Percentiles rank a stretch among this genome's conserved stretches.
These are phyloP conservation scores for Periophthalmus magnuspinnatus DNA, from an alignment of 2,797 vertebrate species.

Conservation along the genomic window DNA sequence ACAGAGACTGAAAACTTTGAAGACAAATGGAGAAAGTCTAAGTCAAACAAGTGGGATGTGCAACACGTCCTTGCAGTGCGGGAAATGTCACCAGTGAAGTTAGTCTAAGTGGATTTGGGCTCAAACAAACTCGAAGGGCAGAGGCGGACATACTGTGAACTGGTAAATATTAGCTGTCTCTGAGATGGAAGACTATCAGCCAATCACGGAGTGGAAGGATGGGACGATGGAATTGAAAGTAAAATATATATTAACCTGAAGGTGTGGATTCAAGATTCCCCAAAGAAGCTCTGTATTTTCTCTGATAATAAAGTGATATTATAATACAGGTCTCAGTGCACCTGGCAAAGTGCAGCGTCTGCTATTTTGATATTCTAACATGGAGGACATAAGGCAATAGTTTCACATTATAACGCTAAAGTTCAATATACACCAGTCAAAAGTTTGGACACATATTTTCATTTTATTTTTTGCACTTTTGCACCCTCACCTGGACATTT, in stretches of 20 bases:
- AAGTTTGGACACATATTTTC: too few relatives aligned
- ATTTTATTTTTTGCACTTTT: too few relatives aligned
- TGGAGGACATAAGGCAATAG: too few relatives aligned
- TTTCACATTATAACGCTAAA: too few relatives aligned
- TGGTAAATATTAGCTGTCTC: constrained; percentile 39
- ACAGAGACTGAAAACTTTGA: constrained; percentile 2
- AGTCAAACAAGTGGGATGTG: not conserved
- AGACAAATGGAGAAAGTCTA: not conserved
- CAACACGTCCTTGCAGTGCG: not conserved
- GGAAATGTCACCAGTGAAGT: not conserved
- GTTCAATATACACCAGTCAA: too few relatives aligned
- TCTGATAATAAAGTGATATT: not conserved
- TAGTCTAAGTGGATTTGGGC: not conserved
- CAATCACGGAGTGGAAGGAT: constrained; percentile 22
- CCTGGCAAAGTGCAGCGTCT: not conserved
- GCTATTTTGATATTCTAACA: not conserved
- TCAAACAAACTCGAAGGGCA: constrained; percentile 20
- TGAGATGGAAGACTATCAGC: constrained; percentile 19
- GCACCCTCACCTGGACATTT: too few relatives aligned
- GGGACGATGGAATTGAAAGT: not conserved
- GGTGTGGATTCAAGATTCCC: not conserved
- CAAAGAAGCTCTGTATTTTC: not conserved
- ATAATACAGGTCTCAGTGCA: not conserved
- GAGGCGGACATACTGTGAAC: constrained; percentile 24
- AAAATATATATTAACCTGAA: constrained; percentile 25